Evolutionary conservation across 2,797 vertebrate species (phyloP).

Genomic region (Syngnathus acus): DNA sequence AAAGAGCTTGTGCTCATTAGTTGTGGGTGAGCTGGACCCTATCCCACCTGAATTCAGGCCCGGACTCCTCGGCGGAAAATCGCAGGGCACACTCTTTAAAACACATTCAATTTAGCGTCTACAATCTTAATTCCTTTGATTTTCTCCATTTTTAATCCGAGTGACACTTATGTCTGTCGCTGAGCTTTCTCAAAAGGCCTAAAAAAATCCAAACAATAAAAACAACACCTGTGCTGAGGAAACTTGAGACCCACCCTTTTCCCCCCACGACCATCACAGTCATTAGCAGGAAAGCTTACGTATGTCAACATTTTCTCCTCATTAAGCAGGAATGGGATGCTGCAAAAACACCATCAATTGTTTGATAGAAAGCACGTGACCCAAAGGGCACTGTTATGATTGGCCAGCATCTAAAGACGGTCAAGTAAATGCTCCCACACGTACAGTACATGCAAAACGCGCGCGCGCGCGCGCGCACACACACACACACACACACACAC

Average conservation of each 20-base stretch:
- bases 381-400: background rate
- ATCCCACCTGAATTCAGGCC: background rate
- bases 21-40: background rate
- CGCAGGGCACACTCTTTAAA: background rate
- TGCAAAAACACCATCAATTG: background rate
- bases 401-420: background rate
- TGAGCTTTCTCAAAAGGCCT: conserved; percentile 4
- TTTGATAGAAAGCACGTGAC: background rate
- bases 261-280: conserved; percentile 6
- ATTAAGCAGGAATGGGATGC: conserved; percentile 28
- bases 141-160: conserved; percentile 64
- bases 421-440: background rate
- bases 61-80: background rate
- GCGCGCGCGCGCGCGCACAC: no score
- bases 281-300: conserved; percentile 36
- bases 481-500: background rate
- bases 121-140: background rate
- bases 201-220: conserved; percentile 51
- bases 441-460: background rate
- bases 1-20: background rate
- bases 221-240: conserved; percentile 62
- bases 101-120: background rate
- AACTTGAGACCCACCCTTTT: no score
- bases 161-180: conserved; percentile 61
- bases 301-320: conserved; percentile 33